Evolutionary conservation across 2,888 invertebrate species (phyloP).

Genomic region (Nowickia ferox): DNA sequence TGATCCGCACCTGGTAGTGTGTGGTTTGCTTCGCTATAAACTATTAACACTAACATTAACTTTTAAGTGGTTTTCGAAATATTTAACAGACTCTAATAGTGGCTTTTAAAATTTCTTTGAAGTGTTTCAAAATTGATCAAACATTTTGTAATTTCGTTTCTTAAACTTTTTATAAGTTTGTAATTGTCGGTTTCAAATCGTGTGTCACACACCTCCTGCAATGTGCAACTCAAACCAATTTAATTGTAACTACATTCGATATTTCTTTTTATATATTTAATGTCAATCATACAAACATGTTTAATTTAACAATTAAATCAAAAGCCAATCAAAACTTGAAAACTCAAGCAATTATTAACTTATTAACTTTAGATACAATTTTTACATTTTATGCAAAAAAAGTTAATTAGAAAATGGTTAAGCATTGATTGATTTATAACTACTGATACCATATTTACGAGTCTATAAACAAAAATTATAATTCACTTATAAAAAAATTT

Average conservation of each 20-base stretch:
- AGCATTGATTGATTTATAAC: too few species aligned
- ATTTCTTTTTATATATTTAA: background rate
- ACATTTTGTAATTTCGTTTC: conserved; percentile 3
- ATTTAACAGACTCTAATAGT: background rate
- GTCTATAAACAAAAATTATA: too few species aligned
- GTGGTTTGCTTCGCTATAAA: too few species aligned
- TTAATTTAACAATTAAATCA: background rate
- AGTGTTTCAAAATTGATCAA: background rate
- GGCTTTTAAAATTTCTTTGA: background rate
- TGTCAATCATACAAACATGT: conserved; percentile 29
- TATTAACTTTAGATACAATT: background rate
- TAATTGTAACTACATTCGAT: conserved; percentile 39
- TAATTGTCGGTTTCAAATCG: conserved; percentile 55
- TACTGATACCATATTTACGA: too few species aligned
- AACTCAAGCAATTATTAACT: background rate
- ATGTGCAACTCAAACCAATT: conserved; percentile 42
- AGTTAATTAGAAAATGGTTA: too few species aligned
- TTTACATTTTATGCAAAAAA: too few species aligned
- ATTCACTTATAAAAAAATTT: too few species aligned
- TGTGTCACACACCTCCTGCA: conserved; percentile 56
- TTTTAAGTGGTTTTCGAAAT: background rate
- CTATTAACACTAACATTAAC: background rate
- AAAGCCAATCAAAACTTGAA: background rate
- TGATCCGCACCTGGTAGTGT: too few species aligned
- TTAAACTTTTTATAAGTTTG: conserved; percentile 47